phyloP scores from a whole-genome alignment of 2,113 vertebrate genomes.

The Pseudolaguvia tuberculata region DNA sequence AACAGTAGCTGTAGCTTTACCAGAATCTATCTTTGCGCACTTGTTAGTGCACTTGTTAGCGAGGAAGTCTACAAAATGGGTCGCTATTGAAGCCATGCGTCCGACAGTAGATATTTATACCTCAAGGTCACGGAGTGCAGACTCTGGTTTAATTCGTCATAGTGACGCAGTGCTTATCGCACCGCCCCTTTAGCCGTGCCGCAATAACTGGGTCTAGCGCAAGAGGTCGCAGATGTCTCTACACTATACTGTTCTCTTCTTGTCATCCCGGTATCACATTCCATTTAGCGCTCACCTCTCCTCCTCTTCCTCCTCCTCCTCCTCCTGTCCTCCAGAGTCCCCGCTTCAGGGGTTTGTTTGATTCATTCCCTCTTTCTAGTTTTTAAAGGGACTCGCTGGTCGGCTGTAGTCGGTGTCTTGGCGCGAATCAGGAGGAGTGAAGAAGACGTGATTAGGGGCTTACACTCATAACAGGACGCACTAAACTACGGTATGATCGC shows the following conservation, averaged over 20 bases:
- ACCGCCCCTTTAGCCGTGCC: constrained; percentile 6
- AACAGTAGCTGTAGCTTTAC: too few species aligned
- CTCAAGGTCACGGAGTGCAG: constrained; percentile 32
- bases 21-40: neutral
- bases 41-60: neutral
- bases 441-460: constrained; percentile 16
- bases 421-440: constrained; percentile 26
- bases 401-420: constrained; percentile 50
- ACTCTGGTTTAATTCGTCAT: neutral
- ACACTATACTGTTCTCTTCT: neutral
- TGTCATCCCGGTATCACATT: constrained; percentile 8
- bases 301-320: constrained; percentile 2
- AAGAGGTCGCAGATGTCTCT: constrained; percentile 4
- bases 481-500: constrained; percentile 9
- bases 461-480: constrained; percentile 49
- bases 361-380: constrained; percentile 38
- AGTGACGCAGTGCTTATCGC: neutral
- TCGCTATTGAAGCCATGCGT: neutral
- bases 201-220: neutral
- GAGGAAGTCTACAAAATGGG: neutral
- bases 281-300: constrained; percentile 37
- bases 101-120: constrained; percentile 19
- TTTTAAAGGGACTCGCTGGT: constrained; percentile 53
- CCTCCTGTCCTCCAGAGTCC: neutral
- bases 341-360: neutral